These are phyloP conservation scores for Rhea pennata DNA, from an alignment of 2,113 vertebrate genomes.

Conservation along the genomic window DNA sequence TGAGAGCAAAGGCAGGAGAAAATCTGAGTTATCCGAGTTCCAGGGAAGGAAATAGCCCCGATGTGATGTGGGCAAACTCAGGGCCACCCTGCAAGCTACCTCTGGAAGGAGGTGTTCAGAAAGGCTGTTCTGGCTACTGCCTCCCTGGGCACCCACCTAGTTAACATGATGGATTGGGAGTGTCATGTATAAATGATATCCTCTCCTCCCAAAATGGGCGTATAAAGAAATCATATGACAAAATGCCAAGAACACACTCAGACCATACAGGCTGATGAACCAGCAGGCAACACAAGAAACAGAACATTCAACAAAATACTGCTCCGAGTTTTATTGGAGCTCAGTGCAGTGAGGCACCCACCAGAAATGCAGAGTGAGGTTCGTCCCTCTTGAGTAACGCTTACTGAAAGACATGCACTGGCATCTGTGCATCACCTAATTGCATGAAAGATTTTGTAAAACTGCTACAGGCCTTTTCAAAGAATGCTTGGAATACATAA, in stretches of 20 bases:
- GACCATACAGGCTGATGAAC: background rate
- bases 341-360: background rate
- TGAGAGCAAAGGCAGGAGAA: constrained; percentile 23
- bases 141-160: background rate
- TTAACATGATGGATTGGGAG: background rate
- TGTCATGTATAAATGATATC: background rate
- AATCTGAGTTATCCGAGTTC: background rate
- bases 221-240: background rate
- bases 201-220: constrained; percentile 13
- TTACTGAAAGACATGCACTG: background rate
- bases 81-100: background rate
- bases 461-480: background rate
- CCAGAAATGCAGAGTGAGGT: background rate
- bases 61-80: background rate
- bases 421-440: background rate
- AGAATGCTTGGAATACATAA: background rate
- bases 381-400: background rate
- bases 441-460: background rate
- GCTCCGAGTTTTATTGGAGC: background rate
- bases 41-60: background rate
- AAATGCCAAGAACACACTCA: background rate
- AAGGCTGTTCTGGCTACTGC: background rate
- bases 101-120: background rate
- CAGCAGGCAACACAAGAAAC: background rate
- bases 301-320: background rate